phyloP scores from a whole-genome alignment of 2,113 vertebrate species.

The Psittacula cyanocephala region DNA sequence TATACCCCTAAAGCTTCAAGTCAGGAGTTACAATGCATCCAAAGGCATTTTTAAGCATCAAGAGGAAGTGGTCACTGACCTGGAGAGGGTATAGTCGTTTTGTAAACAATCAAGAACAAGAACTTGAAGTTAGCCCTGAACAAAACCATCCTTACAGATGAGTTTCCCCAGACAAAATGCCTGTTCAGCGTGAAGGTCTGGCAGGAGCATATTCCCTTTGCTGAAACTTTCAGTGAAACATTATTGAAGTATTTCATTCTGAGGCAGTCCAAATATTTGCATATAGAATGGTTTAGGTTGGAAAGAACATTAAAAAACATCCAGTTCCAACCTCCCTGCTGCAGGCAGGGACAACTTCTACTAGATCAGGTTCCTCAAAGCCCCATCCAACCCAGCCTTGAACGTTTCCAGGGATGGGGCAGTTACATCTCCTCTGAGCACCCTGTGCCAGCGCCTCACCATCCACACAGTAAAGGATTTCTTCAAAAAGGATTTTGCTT shows the following conservation, averaged over 20 bases:
- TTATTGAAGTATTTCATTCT: not conserved
- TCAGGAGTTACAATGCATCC: not conserved
- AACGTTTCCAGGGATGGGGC: not conserved
- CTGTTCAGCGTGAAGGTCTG: not conserved
- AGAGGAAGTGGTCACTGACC: not conserved
- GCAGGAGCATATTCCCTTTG: not conserved
- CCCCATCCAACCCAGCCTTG: not conserved
- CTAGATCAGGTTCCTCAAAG: not conserved
- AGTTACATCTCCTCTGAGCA: not conserved
- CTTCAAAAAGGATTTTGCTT: not conserved
- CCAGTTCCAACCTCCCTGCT: not conserved
- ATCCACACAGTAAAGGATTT: not conserved
- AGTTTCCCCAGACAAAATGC: not conserved
- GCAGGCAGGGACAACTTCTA: not conserved
- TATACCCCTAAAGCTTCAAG: not conserved
- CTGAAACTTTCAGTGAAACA: not conserved
- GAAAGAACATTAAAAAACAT: not conserved
- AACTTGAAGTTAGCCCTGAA: not conserved
- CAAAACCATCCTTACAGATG: not conserved
- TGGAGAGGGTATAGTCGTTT: not conserved
- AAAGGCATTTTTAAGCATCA: not conserved
- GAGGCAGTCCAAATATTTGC: slow-evolving; percentile 5
- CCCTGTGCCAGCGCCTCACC: not conserved
- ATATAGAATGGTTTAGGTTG: not conserved
- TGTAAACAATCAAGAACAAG: not conserved